Evolutionary conservation across 2,888 invertebrate species (phyloP).

Genomic region (Capitulum mitella): DNA sequence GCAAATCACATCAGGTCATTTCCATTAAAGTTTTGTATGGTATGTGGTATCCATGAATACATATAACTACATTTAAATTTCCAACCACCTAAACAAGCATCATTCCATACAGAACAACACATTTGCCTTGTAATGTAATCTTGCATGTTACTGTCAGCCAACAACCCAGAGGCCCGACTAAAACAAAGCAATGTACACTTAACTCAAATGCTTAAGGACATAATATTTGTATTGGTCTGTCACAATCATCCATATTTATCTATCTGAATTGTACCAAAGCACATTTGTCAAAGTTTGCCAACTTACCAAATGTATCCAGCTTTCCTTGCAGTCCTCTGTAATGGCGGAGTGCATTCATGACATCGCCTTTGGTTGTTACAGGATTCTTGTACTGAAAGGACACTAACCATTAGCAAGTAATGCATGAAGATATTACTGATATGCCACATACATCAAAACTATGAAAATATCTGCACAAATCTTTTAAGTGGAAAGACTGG

Average conservation of each 20-base stretch:
- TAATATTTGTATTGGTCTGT: too few species aligned
- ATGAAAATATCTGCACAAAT: not conserved
- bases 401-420: slow-evolving; percentile 36
- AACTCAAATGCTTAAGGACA: not conserved
- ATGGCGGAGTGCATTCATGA: slow-evolving; percentile 55
- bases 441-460: not conserved
- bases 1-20: too few species aligned
- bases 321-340: slow-evolving; percentile 59
- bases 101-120: too few species aligned
- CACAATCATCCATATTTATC: not conserved
- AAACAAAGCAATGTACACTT: not conserved
- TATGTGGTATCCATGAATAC: too few species aligned
- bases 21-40: too few species aligned
- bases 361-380: slow-evolving; percentile 58
- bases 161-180: not conserved
- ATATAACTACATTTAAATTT: too few species aligned
- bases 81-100: too few species aligned
- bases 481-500: not conserved
- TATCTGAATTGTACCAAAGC: too few species aligned
- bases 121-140: too few species aligned
- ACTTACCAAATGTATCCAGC: slow-evolving; percentile 61
- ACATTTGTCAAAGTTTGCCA: too few species aligned
- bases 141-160: too few species aligned
- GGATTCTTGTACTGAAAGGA: slow-evolving; percentile 60
- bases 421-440: too few species aligned